Conservation (phyloP, 1,140 invertebrate species). For the Octopus bimaculoides region DNA sequence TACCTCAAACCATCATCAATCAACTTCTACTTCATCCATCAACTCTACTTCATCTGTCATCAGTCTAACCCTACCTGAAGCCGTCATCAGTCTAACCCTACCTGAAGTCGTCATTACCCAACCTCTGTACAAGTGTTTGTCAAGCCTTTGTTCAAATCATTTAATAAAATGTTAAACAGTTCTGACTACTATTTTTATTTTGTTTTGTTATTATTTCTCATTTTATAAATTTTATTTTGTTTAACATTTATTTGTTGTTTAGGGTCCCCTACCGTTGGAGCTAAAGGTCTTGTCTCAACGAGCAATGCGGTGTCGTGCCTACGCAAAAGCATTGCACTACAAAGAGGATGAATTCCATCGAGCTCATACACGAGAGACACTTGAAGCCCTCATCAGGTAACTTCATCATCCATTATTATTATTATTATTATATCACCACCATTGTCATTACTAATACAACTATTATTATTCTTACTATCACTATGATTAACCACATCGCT, state of each 20-base stretch:
- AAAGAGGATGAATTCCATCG: slow-evolving; percentile 94
- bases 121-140: background rate
- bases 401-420: no score
- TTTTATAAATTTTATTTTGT: slow-evolving; percentile 10
- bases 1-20: no score
- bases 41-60: no score
- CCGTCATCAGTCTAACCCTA: no score
- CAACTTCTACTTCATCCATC: no score
- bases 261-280: slow-evolving; percentile 87
- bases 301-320: slow-evolving; percentile 70
- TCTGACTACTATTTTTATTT: background rate
- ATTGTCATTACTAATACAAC: no score
- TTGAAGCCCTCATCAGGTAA: slow-evolving; percentile 83
- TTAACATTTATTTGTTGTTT: slow-evolving; percentile 13
- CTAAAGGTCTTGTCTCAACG: slow-evolving; percentile 69
- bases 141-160: background rate
- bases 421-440: no score
- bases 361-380: slow-evolving; percentile 73
- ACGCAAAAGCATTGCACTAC: slow-evolving; percentile 96
- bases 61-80: no score
- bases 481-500: no score
- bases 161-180: background rate
- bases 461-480: no score
- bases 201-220: background rate
- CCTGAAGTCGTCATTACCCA: no score